Evolutionary conservation across 2,797 vertebrate species (phyloP).

Genomic region (Graptemys geographica): DNA sequence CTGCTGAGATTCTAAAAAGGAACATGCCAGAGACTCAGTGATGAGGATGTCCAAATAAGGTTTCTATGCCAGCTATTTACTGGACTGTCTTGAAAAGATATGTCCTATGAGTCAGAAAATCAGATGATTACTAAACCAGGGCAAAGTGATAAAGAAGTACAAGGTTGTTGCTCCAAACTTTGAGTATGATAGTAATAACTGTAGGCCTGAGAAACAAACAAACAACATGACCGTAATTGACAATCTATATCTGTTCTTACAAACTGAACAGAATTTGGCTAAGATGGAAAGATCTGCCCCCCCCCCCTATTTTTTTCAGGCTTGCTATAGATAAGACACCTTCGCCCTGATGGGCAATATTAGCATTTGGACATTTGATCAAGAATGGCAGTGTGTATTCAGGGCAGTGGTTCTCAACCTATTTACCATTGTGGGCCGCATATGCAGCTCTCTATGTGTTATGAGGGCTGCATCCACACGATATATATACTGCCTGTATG

Average conservation of each 20-base stretch:
- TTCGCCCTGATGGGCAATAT: neutral
- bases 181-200: slow-evolving; percentile 2
- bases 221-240: neutral
- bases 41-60: slow-evolving; percentile 14
- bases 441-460: no score
- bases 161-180: neutral
- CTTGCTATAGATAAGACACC: neutral
- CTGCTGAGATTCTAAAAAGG: slow-evolving; percentile 38
- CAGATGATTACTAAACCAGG: neutral
- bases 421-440: no score
- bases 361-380: neutral
- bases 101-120: slow-evolving; percentile 16
- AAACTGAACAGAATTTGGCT: neutral
- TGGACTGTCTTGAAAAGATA: slow-evolving; percentile 18
- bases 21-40: slow-evolving; percentile 28
- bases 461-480: no score
- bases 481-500: no score
- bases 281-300: neutral
- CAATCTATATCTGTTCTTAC: neutral
- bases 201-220: slow-evolving; percentile 7
- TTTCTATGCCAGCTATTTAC: slow-evolving; percentile 40
- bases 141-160: neutral
- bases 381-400: neutral
- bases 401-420: neutral
- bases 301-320: neutral